These are phyloP conservation scores for Caenorhabditis brenneri DNA, from an alignment of 1,140 invertebrate genomes.

Conservation along the genomic window DNA sequence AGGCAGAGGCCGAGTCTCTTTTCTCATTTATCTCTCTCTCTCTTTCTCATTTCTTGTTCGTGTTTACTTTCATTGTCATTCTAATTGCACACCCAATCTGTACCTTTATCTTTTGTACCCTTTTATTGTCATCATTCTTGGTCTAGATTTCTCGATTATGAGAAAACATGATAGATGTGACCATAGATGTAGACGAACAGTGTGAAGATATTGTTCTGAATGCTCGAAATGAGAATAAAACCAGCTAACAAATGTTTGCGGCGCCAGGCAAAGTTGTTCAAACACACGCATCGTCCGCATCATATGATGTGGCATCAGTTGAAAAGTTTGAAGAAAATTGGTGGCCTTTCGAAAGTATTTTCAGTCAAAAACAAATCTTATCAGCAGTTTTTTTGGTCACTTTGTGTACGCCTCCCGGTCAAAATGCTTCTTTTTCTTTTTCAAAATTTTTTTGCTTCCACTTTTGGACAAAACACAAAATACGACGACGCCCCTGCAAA, in stretches of 20 bases:
- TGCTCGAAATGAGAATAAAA: constrained; percentile 10
- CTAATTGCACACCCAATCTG: neutral
- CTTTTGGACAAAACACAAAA: neutral
- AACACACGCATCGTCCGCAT: constrained; percentile 18
- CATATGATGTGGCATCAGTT: constrained; percentile 30
- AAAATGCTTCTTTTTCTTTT: neutral
- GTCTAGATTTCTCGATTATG: neutral
- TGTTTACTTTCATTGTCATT: constrained; percentile 41
- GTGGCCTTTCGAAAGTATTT: neutral
- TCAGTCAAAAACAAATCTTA: neutral
- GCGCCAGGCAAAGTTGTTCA: constrained; percentile 32
- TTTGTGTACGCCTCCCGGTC: neutral
- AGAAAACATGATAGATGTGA: neutral
- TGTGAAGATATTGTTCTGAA: neutral
- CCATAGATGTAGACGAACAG: neutral
- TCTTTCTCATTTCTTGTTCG: neutral
- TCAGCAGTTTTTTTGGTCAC: neutral
- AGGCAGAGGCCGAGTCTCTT: neutral
- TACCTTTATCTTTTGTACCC: constrained; percentile 8
- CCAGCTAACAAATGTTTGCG: constrained; percentile 35
- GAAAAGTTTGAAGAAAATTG: neutral
- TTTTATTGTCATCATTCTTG: neutral
- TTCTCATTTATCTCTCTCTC: too few relatives aligned
- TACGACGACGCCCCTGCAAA: neutral
- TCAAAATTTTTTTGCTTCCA: neutral